Base-by-base conservation (phyloP, 2,113 vertebrate genomes). In the Chlorodrepanis virens region DNA sequence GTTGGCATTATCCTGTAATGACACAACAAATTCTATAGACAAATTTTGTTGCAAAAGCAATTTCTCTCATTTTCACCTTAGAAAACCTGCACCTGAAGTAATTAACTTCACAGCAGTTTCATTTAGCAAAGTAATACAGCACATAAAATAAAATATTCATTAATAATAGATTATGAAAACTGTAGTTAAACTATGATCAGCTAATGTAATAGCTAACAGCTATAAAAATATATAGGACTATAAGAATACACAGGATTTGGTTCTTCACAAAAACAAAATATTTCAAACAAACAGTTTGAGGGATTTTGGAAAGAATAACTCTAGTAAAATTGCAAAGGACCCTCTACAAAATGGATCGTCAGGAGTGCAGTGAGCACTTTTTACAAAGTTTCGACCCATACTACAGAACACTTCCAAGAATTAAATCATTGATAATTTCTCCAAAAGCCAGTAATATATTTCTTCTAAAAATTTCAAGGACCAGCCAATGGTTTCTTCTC, bases 81-180 rank as follows among this genome's bases (percentile, higher is more conserved):
- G 97, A 95, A 78, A 80, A 29, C 68, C 78, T 90, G 80, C 87
- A 93, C 70, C 40, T 42, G 40, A 42, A 87, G 78, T 94, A 97
- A 98, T 98, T 97, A 98, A 93, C 90, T 97, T 97, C 96, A 63
- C 93, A 97, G 95, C 89, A 94, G 94, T 96, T 95, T 93, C 71
- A 88, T 96, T 93, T 93, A 76, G 91, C 82, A 87, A 97, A 97
- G 79, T 87, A 95, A 85, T 85, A 89, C 82, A 59, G 74, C 60
- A 86, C 65, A 84, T 86, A 94, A 95, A 96, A 94, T 83, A 90
- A 97, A 97, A 91, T 92, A 90, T 95, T 97, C 53, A 94, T 97
- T 96, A 97, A 96, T 96, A 97, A 97, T 89, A 94, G 83, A 94
- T 45, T 67, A 9, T 81, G 93, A 97, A 97, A 95, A 90, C 64